Conservation (phyloP, 35 echinoderm and acorn worm species). For the Strongylocentrotus purpuratus region DNA sequence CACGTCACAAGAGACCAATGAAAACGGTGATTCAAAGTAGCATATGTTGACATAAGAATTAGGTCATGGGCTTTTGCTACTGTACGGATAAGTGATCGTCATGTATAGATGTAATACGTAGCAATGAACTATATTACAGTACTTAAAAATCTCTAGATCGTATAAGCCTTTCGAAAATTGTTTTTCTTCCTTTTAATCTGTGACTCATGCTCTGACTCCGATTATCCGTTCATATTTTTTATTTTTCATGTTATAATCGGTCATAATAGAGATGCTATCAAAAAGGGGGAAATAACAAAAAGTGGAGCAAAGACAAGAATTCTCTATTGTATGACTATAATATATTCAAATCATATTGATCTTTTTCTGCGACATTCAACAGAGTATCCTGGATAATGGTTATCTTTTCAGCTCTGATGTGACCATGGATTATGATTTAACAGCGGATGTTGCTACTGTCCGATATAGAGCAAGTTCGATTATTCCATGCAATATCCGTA, state of each 20-base stretch:
- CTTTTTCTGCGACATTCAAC: background rate
- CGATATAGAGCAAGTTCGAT: background rate
- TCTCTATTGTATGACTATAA: background rate
- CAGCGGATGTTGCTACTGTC: background rate
- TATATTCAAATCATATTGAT: background rate
- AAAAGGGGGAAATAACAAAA: background rate
- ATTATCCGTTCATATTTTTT: background rate
- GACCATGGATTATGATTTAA: background rate
- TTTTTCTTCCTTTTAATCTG: background rate
- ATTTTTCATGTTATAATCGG: background rate
- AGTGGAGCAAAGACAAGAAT: background rate
- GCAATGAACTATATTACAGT: too few relatives aligned
- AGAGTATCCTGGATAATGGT: background rate
- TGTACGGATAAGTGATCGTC: background rate
- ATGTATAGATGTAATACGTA: too few relatives aligned
- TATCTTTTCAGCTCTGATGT: background rate
- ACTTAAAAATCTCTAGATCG: background rate
- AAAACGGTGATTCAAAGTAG: background rate
- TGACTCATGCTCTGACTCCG: background rate
- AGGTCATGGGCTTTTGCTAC: background rate
- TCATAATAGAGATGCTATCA: background rate
- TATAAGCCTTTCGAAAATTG: background rate
- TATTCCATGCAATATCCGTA: background rate
- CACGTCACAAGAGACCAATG: background rate
- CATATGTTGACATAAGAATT: background rate